Base-by-base conservation (phyloP, 2,113 vertebrate species). In the Burhinus oedicnemus region DNA sequence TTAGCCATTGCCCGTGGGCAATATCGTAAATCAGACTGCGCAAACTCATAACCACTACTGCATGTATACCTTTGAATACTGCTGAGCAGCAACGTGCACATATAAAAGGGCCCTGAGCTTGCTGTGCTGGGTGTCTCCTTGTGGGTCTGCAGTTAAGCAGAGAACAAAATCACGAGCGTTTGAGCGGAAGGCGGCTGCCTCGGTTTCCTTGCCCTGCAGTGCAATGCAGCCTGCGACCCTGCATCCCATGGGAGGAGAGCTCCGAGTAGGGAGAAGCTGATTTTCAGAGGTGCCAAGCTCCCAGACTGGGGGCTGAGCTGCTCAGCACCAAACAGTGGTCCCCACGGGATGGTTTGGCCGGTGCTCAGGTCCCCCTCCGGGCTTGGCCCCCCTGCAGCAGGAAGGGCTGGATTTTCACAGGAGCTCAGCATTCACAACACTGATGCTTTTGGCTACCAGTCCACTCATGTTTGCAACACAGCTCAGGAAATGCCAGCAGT, bases 221-320 rank as follows among this genome's bases (percentile, higher is more conserved):
- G 14, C 71, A n/a, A 15, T 0, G 1, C 79, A 81, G 27, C 34
- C 52, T 40, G 30, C 1, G 29, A 68, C 4, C 3, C 34, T 32
- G 5, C 0, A 1, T 58, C 77, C 22, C 1, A 1, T 0, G 0
- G 30, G 34, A 85, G 23, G 32, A 65, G n/a, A 76, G n/a, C 47
- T 72, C 36, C 34, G 51, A 51, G n/a, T 4, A 49, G 32, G 29
- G 9, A 76, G 47, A 51, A 72, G 21, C 34, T 81, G 80, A 51
- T 55, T 74, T 80, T 83, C 71, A 40, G 86, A 83, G 34, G 36
- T 51, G 40, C 47, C 1, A 6, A 89, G 20, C 38, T 74, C 36
- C 42, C 3, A 0, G 21, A 26, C 0, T 25, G 27, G 18, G 9
- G 21, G 16, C 54, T 77, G 62, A 83, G 14, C 44, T 1, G 4